phyloP scores from a whole-genome alignment of 2,797 vertebrate species.

The Syngnathus acus region DNA sequence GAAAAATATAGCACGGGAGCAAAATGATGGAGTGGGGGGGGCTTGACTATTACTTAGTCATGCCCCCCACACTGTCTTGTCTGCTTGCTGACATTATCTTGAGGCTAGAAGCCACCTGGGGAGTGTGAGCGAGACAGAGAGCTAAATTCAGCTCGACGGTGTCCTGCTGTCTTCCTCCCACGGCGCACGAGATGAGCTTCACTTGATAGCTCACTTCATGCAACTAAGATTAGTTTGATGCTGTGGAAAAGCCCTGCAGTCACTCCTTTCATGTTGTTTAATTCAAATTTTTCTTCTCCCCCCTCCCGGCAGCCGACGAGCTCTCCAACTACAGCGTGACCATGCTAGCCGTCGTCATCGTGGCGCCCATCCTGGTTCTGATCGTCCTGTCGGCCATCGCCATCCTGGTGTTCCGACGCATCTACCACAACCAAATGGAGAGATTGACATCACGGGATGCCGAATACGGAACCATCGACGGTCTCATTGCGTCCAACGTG shows the following conservation, averaged over 20 bases:
- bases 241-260: not conserved
- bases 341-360: slow-evolving; percentile 77
- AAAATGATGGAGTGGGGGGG: slow-evolving; percentile 29
- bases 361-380: slow-evolving; percentile 79
- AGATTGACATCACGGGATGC: slow-evolving; percentile 85
- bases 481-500: slow-evolving; percentile 95
- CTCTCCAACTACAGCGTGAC: slow-evolving; percentile 78
- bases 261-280: not conserved
- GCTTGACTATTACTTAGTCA: slow-evolving; percentile 56
- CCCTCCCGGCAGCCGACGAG: slow-evolving; percentile 61
- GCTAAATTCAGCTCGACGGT: slow-evolving; percentile 19
- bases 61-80: slow-evolving; percentile 32
- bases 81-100: slow-evolving; percentile 25
- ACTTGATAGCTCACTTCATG: slow-evolving; percentile 1
- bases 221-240: not conserved
- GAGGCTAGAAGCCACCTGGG: slow-evolving; percentile 37
- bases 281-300: not conserved
- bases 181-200: not conserved
- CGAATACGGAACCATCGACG: slow-evolving; percentile 93
- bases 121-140: slow-evolving; percentile 23
- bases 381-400: slow-evolving; percentile 79
- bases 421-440: slow-evolving; percentile 87
- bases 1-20: slow-evolving; percentile 14
- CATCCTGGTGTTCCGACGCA: slow-evolving; percentile 80
- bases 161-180: slow-evolving; percentile 7